phyloP scores from a whole-genome alignment of 2,113 vertebrate genomes.

The Patagioenas fasciata region DNA sequence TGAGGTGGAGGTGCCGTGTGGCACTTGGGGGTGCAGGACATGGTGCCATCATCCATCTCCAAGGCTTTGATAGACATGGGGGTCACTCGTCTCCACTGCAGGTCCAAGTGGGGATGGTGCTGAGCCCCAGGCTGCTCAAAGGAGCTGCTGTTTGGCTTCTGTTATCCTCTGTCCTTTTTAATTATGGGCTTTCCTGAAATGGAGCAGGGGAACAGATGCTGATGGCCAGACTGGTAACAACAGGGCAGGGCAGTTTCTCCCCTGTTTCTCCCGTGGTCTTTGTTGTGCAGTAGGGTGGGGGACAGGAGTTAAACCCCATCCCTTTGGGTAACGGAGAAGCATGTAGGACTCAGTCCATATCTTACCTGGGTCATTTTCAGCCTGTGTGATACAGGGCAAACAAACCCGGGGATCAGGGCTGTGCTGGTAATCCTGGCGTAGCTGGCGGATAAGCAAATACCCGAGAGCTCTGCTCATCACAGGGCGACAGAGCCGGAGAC shows the following conservation, averaged over 20 bases:
- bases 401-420: background rate
- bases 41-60: background rate
- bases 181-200: background rate
- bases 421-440: background rate
- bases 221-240: background rate
- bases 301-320: background rate
- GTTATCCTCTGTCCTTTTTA: background rate
- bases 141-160: background rate
- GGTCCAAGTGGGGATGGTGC: background rate
- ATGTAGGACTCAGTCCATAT: background rate
- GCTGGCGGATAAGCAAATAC: background rate
- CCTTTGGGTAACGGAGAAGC: background rate
- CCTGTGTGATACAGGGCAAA: background rate
- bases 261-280: background rate
- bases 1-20: background rate
- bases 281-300: too few species aligned
- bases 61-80: background rate
- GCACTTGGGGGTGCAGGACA: background rate
- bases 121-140: background rate
- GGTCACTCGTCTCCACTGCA: constrained; percentile 30
- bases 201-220: background rate
- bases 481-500: background rate
- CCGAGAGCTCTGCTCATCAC: background rate
- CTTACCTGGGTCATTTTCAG: background rate
- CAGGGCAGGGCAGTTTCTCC: accelerated